Evolutionary conservation across 2,113 vertebrate species (phyloP).

Genomic region (Rhegmatorhina hoffmannsi): DNA sequence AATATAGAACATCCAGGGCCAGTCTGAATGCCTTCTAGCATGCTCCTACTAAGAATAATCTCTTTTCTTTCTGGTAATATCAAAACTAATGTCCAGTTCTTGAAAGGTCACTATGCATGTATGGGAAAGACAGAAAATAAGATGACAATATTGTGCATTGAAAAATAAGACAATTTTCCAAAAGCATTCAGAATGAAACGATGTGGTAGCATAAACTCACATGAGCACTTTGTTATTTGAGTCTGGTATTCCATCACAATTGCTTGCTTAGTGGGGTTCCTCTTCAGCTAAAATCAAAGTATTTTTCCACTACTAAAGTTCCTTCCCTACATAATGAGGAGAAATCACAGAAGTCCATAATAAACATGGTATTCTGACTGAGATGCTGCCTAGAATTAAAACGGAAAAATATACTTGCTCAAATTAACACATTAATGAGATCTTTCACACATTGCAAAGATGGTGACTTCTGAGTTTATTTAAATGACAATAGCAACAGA

Average conservation of each 20-base stretch:
- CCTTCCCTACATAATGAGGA: background rate
- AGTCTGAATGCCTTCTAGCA: background rate
- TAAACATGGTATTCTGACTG: background rate
- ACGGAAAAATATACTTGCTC: conserved; percentile 3
- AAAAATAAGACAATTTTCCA: conserved; percentile 16
- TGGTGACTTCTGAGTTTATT: background rate
- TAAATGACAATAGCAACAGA: background rate
- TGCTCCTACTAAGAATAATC: background rate
- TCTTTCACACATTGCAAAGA: background rate
- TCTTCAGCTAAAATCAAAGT: conserved; percentile 26
- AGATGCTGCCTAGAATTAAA: conserved; percentile 13
- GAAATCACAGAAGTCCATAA: background rate
- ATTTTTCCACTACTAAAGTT: conserved; percentile 4
- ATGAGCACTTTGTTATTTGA: background rate
- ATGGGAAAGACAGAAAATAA: conserved; percentile 3
- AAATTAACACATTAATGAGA: background rate
- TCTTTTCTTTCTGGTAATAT: background rate
- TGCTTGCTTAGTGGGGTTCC: conserved; percentile 3
- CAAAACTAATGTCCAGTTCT: background rate
- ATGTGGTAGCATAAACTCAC: background rate
- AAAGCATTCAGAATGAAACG: background rate
- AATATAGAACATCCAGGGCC: background rate
- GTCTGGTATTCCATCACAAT: background rate
- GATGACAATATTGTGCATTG: background rate
- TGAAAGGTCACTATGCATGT: background rate